Conservation (phyloP, 2,797 vertebrate species). For the Anguilla pacifica region DNA sequence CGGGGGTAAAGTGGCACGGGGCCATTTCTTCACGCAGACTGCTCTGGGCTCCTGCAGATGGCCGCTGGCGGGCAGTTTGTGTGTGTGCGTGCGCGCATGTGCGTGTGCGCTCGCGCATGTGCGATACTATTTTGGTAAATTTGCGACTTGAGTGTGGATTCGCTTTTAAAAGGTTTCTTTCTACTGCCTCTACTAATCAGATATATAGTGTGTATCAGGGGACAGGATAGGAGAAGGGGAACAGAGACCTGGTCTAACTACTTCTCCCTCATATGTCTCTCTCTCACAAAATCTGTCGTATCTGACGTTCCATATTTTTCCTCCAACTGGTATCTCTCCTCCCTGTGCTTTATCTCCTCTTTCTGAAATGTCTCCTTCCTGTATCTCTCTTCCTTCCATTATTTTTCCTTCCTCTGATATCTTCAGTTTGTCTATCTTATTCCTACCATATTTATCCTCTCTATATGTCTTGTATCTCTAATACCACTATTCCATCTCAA, state of each 20-base stretch:
- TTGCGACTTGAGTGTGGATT: background rate
- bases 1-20: background rate
- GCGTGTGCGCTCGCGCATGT: background rate
- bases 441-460: background rate
- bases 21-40: background rate
- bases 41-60: background rate
- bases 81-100: conserved; percentile 1
- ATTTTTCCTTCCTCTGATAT: background rate
- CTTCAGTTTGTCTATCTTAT: background rate
- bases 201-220: background rate
- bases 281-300: background rate
- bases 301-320: background rate
- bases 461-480: background rate
- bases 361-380: background rate
- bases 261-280: background rate
- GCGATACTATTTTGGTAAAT: background rate
- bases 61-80: background rate
- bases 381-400: background rate
- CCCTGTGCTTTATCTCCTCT: background rate
- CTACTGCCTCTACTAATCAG: background rate
- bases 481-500: background rate
- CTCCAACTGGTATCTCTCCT: background rate
- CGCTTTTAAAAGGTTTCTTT: background rate
- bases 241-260: background rate
- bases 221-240: background rate